Evolutionary conservation across 2,797 vertebrate genomes (phyloP).

Genomic region (Poecilia wingei): DNA sequence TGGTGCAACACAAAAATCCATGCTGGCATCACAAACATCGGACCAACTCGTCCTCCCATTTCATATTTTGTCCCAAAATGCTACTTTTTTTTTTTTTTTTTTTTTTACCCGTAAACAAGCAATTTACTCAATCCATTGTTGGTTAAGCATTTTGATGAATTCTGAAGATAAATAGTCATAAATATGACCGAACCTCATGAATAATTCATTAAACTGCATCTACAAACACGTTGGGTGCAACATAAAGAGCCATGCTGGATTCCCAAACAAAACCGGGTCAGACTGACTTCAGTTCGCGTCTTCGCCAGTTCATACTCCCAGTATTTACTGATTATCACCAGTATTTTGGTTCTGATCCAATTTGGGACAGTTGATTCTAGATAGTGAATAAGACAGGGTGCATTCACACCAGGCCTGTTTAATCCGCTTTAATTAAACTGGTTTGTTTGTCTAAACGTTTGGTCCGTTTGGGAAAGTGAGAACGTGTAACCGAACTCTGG

Average conservation of each 20-base stretch:
- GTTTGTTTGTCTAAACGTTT: too few relatives aligned
- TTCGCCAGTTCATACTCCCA: not conserved
- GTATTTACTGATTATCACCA: not conserved
- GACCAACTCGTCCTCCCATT: not conserved
- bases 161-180: not conserved
- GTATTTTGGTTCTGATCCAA: not conserved
- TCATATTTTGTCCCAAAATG: not conserved
- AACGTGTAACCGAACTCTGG: too few relatives aligned
- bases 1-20: constrained; percentile 50
- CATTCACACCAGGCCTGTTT: not conserved
- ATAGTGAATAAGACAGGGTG: not conserved
- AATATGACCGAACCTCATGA: not conserved
- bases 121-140: not conserved
- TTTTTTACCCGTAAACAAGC: not conserved
- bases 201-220: not conserved
- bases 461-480: too few relatives aligned
- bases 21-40: constrained; percentile 55
- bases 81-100: not conserved
- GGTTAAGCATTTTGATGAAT: not conserved
- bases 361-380: not conserved
- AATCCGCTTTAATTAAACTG: too few relatives aligned
- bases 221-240: not conserved
- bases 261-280: not conserved
- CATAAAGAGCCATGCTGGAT: not conserved
- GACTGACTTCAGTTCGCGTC: not conserved